Evolutionary conservation across 2,797 vertebrate genomes (phyloP), one percentile per base, ranked within the genome.

Genomic region (Xenops minutus): DNA sequence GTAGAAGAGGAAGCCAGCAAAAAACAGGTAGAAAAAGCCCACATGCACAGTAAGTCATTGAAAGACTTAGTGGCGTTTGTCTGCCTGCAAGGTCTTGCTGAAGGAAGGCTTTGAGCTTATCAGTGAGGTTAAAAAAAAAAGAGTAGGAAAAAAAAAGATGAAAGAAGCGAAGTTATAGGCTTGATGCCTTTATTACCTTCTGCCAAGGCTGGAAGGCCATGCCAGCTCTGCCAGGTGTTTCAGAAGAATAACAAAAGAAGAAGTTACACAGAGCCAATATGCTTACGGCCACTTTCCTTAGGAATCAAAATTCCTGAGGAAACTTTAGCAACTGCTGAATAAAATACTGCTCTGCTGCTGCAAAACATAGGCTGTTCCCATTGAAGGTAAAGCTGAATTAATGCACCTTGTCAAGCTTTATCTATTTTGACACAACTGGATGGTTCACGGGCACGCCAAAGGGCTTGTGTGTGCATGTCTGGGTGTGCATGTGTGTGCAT

Each of bases 161-260:
- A 93, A 91, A 92, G 89, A 63, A 73, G 54, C 14, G 72, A 87
- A 75, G 80, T 93, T 89, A 61, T 39, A 92, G 54, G 30, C 44
- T 84, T 92, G 36, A 39, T 78, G 36, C n/a, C 49, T 78, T 94
- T 77, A 76, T 82, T 87, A 61, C 64, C 26, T 82, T 83, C 84
- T 92, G 88, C 67, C 88, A 93, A 92, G 52, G 49, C 63, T 83
- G 74, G 56, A 74, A 73, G 62, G 44, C 80, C 54, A 27, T 56
- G 87, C 80, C 90, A 90, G 59, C 48, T 83, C 90, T 85, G 44
- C 92, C 93, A 93, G 82, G 81, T 93, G 80, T 87, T 95, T 94
- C 86, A 76, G 69, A 76, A 34, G 67, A 92, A 55, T 22, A 84
- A 81, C 36, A 79, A 67, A 92, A 87, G 76, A 37, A 52, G 73